Conservation (phyloP, 2,888 invertebrate species). For the Cylindroiulus punctatus region DNA sequence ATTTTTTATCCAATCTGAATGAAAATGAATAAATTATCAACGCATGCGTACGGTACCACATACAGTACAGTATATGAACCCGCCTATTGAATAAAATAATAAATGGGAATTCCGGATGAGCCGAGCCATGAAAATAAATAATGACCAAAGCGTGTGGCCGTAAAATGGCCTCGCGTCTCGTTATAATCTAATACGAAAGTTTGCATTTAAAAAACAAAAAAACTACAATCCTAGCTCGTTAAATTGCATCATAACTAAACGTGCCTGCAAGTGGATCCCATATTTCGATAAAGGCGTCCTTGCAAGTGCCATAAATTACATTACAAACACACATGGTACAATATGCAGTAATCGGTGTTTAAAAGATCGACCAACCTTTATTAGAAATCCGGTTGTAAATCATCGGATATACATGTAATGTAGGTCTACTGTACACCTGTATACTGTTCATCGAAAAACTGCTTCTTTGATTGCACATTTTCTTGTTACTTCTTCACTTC, state of each 20-base stretch:
- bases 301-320: background rate
- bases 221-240: background rate
- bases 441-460: too few relatives aligned
- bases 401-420: background rate
- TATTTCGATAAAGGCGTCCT: background rate
- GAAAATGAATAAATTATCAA: too few relatives aligned
- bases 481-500: too few relatives aligned
- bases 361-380: background rate
- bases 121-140: background rate
- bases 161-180: background rate
- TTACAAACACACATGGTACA: background rate
- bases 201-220: background rate
- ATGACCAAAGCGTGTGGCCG: background rate
- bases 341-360: too few relatives aligned
- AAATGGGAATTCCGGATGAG: slow-evolving; percentile 6
- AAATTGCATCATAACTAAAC: background rate
- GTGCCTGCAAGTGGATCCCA: background rate
- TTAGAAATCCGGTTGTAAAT: background rate
- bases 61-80: background rate
- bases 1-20: too few relatives aligned
- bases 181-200: background rate
- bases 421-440: too few relatives aligned
- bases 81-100: background rate
- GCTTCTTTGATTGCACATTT: too few relatives aligned
- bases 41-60: background rate